Evolutionary conservation across 2,797 vertebrate genomes (phyloP), one percentile per base, ranked within the genome.

Genomic region (Neosalanx taihuensis): DNA sequence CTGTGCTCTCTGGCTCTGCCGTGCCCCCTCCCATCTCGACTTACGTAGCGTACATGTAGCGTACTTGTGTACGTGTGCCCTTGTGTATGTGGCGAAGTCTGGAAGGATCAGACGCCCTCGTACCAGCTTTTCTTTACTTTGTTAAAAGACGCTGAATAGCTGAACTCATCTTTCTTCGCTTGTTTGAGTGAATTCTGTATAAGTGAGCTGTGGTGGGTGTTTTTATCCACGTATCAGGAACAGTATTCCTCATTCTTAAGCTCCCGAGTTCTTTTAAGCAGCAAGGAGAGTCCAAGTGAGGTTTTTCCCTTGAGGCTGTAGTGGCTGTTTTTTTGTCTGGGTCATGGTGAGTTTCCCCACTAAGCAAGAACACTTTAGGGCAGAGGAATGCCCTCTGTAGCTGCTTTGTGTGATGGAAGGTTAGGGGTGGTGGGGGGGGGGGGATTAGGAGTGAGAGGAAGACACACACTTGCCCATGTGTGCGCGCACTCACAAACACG

Each of bases 101-200:
- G 6, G 35, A 53, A 17, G 51, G 30, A 66, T 17, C 20, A 5
- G 13, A 29, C 6, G 17, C 23, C 46, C 17, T 63, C 30, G 5
- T 3, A 51, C 23, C 51, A 26, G 20, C 12, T 26, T 26, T 5
- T 51, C 65, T 51, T 67, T 30, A 67, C 6, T 17, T 51, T 17
- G 26, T 23, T 30, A 9, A 51, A 13, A 30, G 5, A 53, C 5
- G 30, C 26, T 53, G 23, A 30, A 51, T 72, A 66, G 63, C 73
- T 74, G 12, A 63, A 46, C 2, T 37, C 62, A 62, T 79, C n/a
- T 65, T 70, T 77, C 23, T 26, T 66, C 7, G 33, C 20, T 46
- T 78, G 64, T 69, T 75, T 74, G 33, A 70, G 35, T 60, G 74
- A 64, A 80, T 76, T 61, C 71, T 83, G 31, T 71, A 59, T 74